Conservation (phyloP, 2,888 invertebrate species). For the Plebejus melissa region DNA sequence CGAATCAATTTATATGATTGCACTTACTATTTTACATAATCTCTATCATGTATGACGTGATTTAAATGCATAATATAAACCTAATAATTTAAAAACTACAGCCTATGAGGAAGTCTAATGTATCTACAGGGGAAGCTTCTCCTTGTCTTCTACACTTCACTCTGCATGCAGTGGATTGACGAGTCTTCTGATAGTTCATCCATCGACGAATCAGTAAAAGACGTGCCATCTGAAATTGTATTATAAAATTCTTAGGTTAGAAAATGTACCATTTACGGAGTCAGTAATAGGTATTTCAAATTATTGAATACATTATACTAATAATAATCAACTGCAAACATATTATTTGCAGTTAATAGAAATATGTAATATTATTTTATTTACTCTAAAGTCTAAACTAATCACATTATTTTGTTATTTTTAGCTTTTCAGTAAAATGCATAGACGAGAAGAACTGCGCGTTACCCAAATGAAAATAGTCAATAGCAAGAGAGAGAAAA, state of each 20-base stretch:
- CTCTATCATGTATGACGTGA: not conserved
- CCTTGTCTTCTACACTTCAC: conserved; percentile 77
- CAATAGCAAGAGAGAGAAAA: too few species aligned
- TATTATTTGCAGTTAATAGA: too few species aligned
- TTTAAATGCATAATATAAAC: conserved; percentile 1
- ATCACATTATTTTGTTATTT: too few species aligned
- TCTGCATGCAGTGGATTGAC: conserved; percentile 91
- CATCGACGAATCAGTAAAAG: conserved; percentile 87
- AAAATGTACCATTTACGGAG: not conserved
- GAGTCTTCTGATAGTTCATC: conserved; percentile 93
- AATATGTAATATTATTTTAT: too few species aligned
- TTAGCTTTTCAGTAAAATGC: too few species aligned
- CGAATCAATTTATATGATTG: too few species aligned
- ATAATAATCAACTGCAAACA: too few species aligned
- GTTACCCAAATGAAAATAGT: too few species aligned
- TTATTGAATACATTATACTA: not conserved
- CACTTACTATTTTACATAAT: not conserved
- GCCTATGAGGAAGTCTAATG: not conserved
- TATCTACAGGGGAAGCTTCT: conserved; percentile 19
- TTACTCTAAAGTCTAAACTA: too few species aligned
- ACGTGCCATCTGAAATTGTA: conserved; percentile 64
- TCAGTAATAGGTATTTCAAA: not conserved
- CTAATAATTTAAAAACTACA: conserved; percentile 6
- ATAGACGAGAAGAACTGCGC: too few species aligned
- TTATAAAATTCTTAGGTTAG: not conserved